phyloP scores from a whole-genome alignment of 2,113 vertebrate species.

The Delphinapterus leucas region DNA sequence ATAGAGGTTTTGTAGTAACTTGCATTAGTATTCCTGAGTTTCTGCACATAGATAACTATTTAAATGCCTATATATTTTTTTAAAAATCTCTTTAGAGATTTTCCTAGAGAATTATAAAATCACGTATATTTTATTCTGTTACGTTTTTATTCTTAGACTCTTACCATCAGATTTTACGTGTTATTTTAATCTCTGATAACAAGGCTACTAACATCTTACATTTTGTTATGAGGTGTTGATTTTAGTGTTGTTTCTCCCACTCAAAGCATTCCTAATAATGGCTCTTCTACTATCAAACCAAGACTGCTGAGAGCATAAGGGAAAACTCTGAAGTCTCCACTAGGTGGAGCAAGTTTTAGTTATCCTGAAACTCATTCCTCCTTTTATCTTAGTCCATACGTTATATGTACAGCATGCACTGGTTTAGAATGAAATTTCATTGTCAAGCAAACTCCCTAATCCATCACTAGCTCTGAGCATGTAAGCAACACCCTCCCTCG shows the following conservation, averaged over 20 bases:
- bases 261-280: constrained; percentile 2
- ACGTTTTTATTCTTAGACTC: constrained; percentile 57
- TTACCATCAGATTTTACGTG: constrained; percentile 33
- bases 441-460: neutral
- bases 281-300: neutral
- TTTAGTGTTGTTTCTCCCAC: constrained; percentile 20
- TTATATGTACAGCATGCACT: neutral
- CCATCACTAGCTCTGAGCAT: neutral
- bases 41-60: constrained; percentile 54
- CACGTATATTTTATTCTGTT: constrained; percentile 63
- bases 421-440: neutral
- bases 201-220: constrained; percentile 32
- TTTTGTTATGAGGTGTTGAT: constrained; percentile 36
- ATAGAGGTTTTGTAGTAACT: constrained; percentile 45
- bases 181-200: constrained; percentile 50
- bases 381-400: neutral
- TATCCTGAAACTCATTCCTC: neutral
- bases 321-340: neutral
- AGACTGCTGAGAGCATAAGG: neutral
- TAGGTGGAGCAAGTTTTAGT: constrained; percentile 7
- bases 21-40: constrained; percentile 60
- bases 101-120: constrained; percentile 64
- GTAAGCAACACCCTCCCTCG: neutral
- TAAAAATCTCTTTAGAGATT: constrained; percentile 32
- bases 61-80: constrained; percentile 49